Base-by-base conservation (phyloP, 1,140 invertebrate genomes). In the Papilio polyxenes region DNA sequence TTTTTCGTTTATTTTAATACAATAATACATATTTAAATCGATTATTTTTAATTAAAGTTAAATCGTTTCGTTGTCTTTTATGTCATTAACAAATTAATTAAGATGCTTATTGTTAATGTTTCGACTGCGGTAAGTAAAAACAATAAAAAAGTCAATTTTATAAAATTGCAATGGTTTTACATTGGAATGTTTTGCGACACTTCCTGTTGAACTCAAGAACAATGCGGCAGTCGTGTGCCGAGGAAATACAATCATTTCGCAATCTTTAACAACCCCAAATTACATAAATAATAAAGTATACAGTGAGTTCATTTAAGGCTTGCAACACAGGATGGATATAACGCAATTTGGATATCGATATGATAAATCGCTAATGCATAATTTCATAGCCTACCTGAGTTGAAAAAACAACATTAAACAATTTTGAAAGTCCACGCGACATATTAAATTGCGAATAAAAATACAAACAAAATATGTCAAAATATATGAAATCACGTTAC, bases 171-270 rank as follows among this genome's bases (percentile, higher is more conserved):
- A 44, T 44, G 7, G 23, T 31, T 31, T 31, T 7, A 79, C 83
- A 81, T 77, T 51, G 87, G 85, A 88, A 87, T 86, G 85, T 86
- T 81, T 90, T 90, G 85, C 89, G 82, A 91, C 86, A 91, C 85
- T 90, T 91, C 90, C 89, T 89, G 87, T 85, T 89, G 15, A 51
- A 53, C 51, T 37, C 76, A 56, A 79, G 76, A 79, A 79, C 76
- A 79, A 79, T 79, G 76, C 76, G 53, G 76, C 15, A 40, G 76
- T 79, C 53, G 76, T 59, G 53, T 40, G 76, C 53, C 37, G 51
- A 31, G 51, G 76, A 79, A 79, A 79, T 31, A 31, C 40, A 79
- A 79, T 59, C 13, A 79, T 62, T 59, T 59, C 37, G 23, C 59
- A 79, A 79, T 79, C 20, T 59, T 53, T 56, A 13, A 59, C 75